Conservation (phyloP, 2,888 invertebrate species). For the Cephonodes hylas region DNA sequence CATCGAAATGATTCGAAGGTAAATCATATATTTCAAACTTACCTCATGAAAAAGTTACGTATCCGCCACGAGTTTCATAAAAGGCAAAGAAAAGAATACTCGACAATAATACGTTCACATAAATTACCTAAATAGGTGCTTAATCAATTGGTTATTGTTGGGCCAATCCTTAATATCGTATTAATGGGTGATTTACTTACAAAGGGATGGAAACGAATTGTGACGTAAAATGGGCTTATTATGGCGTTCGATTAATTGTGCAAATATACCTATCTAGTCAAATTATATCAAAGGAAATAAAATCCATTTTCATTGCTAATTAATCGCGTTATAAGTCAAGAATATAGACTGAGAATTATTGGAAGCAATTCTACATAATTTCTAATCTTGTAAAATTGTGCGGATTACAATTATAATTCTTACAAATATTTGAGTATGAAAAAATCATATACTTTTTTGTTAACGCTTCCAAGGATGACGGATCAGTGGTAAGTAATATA, state of each 20-base stretch:
- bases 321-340: no score
- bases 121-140: conserved; percentile 2
- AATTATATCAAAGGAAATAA: no score
- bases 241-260: neutral
- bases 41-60: neutral
- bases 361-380: no score
- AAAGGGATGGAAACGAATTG: neutral
- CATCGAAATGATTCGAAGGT: neutral
- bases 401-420: no score
- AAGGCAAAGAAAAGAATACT: neutral
- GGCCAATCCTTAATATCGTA: neutral
- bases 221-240: neutral
- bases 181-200: neutral
- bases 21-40: neutral
- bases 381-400: no score
- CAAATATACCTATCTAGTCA: no score
- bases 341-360: no score
- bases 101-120: neutral
- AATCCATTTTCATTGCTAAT: no score
- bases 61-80: neutral
- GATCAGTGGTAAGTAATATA: conserved; percentile 67
- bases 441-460: conserved; percentile 53
- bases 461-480: conserved; percentile 74
- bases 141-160: neutral
- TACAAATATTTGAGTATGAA: no score